Percentiles rank a stretch among this genome's conserved stretches.
Conservation (phyloP, 2,113 vertebrate genomes). For the Ictidomys tridecemlineatus region DNA sequence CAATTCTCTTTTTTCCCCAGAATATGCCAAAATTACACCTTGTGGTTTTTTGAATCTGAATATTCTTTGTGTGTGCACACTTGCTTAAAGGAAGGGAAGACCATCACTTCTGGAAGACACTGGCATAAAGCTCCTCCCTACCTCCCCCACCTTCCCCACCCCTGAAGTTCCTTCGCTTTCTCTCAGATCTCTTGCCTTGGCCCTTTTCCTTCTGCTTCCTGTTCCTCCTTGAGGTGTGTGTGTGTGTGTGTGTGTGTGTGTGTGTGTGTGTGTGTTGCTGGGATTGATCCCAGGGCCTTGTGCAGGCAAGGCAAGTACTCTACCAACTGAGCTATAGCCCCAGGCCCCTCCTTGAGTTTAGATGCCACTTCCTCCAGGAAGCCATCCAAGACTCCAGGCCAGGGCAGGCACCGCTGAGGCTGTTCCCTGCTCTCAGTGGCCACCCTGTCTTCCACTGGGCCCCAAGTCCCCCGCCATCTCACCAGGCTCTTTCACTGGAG, state of each 20-base stretch:
- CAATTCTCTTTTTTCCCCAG: neutral
- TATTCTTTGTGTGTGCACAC: neutral
- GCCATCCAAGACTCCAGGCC: neutral
- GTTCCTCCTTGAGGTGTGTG: neutral
- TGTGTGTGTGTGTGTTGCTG: too few relatives aligned
- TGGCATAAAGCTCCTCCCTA: too few relatives aligned
- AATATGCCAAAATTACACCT: neutral
- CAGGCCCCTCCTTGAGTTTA: neutral
- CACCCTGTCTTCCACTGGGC: neutral
- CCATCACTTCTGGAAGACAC: neutral
- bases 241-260: too few relatives aligned
- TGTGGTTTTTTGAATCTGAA: neutral
- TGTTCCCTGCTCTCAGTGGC: rapidly evolving
- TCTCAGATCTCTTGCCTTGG: too few relatives aligned
- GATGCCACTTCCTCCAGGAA: neutral
- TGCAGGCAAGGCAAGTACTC: too few relatives aligned
- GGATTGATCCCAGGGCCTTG: too few relatives aligned
- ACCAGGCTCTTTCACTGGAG: rapidly evolving
- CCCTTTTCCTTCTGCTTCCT: neutral
- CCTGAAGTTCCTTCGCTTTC: too few relatives aligned
- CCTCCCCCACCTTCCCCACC: too few relatives aligned
- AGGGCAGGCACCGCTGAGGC: neutral
- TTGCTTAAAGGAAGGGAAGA: neutral
- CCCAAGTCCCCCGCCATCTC: neutral
- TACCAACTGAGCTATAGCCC: too few relatives aligned